phyloP scores from a whole-genome alignment of 2,113 vertebrate species.

The Rana temporaria region DNA sequence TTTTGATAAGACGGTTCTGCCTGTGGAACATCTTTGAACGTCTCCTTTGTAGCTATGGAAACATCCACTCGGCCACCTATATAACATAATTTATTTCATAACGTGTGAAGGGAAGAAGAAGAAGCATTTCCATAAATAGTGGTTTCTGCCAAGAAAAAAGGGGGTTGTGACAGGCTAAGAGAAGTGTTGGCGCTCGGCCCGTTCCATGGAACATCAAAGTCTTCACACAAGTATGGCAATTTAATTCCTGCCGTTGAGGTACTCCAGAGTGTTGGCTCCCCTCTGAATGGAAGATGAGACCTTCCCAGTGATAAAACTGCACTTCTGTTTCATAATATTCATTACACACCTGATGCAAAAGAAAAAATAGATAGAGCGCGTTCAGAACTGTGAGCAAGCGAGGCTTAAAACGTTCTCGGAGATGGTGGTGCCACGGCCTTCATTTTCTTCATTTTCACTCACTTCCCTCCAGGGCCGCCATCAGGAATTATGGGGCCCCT shows the following conservation, averaged over 20 bases:
- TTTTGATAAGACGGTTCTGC: neutral
- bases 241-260: neutral
- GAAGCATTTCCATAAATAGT: conserved; percentile 48
- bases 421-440: too few relatives aligned
- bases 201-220: neutral
- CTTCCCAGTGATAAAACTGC: neutral
- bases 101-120: conserved; percentile 8
- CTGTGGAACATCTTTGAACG: neutral
- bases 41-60: conserved; percentile 43
- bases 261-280: neutral
- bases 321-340: neutral
- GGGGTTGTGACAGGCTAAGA: neutral
- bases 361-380: too few relatives aligned
- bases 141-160: neutral
- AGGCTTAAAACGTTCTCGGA: too few relatives aligned
- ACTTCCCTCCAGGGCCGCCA: too few relatives aligned
- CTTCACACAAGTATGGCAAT: neutral
- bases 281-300: neutral
- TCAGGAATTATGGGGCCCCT: too few relatives aligned
- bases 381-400: too few relatives aligned
- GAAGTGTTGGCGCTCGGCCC: neutral
- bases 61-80: conserved; percentile 9
- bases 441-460: too few relatives aligned
- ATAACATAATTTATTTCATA: conserved; percentile 29
- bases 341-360: neutral